phyloP scores from a whole-genome alignment of 2,113 vertebrate species.

The Pagrus major region DNA sequence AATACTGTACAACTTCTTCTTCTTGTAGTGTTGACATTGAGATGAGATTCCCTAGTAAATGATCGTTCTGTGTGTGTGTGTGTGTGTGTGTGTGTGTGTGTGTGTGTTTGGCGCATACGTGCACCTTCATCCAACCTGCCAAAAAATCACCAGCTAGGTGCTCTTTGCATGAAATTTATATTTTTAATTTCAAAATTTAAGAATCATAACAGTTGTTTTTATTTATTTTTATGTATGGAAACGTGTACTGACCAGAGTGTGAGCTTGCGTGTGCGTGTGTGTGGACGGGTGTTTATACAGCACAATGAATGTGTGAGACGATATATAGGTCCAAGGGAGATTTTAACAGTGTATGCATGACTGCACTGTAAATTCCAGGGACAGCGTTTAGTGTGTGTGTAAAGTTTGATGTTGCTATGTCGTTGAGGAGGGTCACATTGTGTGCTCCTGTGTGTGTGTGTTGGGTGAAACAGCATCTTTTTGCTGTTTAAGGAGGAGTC shows the following conservation, averaged over 20 bases:
- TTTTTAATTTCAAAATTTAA: constrained; percentile 20
- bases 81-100: constrained; percentile 1
- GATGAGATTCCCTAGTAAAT: constrained; percentile 35
- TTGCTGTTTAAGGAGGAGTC: constrained; percentile 47
- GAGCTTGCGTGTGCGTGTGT: not conserved
- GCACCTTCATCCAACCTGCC: constrained; percentile 4
- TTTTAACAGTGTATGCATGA: constrained; percentile 71
- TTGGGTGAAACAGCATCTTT: constrained; percentile 52
- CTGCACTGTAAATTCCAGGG: constrained; percentile 67
- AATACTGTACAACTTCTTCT: constrained; percentile 27
- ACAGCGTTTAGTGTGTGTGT: constrained; percentile 61
- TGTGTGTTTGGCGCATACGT: not conserved
- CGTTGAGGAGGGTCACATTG: constrained; percentile 26
- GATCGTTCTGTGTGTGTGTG: not conserved
- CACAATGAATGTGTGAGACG: constrained; percentile 35
- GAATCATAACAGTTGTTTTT: not conserved
- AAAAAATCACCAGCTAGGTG: not conserved
- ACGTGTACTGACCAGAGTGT: not conserved
- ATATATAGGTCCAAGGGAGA: constrained; percentile 56
- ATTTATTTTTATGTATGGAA: constrained; percentile 10
- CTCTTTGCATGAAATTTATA: not conserved
- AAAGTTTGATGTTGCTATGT: constrained; percentile 70
- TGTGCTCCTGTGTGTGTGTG: constrained; percentile 38
- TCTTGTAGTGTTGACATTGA: constrained; percentile 43
- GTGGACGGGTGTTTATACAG: constrained; percentile 12